Evolutionary conservation across 2,113 vertebrate species (phyloP), one percentile per base, ranked within the genome.

Genomic region (Eurystomus gularis): DNA sequence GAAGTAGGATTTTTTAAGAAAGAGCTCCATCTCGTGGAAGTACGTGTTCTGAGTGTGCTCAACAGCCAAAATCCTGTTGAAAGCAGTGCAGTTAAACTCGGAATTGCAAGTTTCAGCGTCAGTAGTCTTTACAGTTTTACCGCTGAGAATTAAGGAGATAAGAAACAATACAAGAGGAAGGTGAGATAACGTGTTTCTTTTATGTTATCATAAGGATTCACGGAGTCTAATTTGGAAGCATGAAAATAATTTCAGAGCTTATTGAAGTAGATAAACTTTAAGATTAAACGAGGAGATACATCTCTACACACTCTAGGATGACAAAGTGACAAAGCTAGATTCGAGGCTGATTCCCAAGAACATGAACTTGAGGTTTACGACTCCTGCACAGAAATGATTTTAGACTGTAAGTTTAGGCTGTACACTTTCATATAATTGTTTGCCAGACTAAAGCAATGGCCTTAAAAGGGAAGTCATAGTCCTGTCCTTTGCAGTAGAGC

Each of bases 21-120:
- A 83, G 88, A 96, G 95, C 97, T 73, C 98, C 98, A 97, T 84
- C 97, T 97, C 84, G 98, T 98, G 98, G 98, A 61, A 12, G 1
- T 26, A 54, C 1, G 0, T 54, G 62, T 40, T 40, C 31, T 28
- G 64, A 13, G 65, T 25, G 35, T 35, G 44, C 78, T 18, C 61
- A 61, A 1, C 40, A 35, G 21, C n/a, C 69, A n/a, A 65, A 60
- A 42, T 8, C 28, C 9, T 16, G 4, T 3, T 33, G 46, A 33
- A 62, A 49, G 49, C n/a, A 0, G 0, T 2, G 3, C 26, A 8
- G 26, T 51, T 68, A 21, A 23, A 49, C 26, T 51, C 29, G 9
- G 17, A 26, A 2, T 13, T 46, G 66, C 2, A 3, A 64, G 4
- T 61, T 80, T 65, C 71, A 57, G 31, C 37, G 23, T 14, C 14